Evolutionary conservation across 2,113 vertebrate genomes (phyloP).

Genomic region (Poicephalus gulielmi): DNA sequence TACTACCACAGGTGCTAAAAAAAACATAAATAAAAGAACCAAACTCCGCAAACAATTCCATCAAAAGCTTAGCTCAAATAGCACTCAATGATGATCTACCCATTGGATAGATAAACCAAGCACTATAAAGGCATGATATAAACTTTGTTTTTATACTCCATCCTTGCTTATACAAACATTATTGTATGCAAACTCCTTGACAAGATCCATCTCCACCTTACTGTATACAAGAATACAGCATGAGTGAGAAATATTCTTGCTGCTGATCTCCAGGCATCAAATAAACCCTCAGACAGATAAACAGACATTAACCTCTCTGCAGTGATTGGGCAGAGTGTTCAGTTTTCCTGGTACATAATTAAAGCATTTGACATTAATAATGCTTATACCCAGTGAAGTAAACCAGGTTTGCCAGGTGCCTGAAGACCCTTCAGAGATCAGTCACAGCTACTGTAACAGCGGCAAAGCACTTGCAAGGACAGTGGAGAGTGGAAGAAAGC

Average conservation of each 20-base stretch:
- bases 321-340: background rate
- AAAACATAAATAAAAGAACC: background rate
- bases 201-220: background rate
- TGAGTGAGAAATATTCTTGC: background rate
- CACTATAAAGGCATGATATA: background rate
- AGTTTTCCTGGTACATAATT: background rate
- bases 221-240: background rate
- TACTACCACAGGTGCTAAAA: conserved; percentile 24
- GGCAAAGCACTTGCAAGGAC: background rate
- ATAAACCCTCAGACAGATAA: background rate
- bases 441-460: background rate
- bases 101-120: conserved; percentile 14
- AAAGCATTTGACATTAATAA: background rate
- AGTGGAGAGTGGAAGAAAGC: background rate
- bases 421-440: background rate
- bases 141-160: background rate
- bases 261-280: background rate
- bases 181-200: background rate
- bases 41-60: background rate
- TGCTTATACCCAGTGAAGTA: background rate
- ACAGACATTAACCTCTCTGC: background rate
- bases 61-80: conserved; percentile 26
- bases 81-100: background rate
- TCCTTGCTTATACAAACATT: background rate
- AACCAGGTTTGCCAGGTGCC: background rate